Conservation (phyloP, 2,113 vertebrate genomes). For the Oncorhynchus tshawytscha region DNA sequence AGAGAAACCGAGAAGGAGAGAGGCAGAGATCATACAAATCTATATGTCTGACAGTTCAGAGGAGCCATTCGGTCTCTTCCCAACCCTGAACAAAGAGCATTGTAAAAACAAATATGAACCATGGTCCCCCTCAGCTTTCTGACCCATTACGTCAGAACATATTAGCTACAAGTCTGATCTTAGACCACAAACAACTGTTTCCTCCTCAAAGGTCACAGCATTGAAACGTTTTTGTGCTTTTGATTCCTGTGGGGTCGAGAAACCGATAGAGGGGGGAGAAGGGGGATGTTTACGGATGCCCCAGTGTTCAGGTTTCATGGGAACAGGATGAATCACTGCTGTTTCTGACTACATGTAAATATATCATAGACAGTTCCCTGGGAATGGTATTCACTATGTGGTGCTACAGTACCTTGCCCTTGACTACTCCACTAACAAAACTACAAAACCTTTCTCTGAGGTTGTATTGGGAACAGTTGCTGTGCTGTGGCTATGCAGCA, state of each 20-base stretch:
- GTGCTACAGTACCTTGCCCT: not conserved
- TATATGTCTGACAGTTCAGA: too few species aligned
- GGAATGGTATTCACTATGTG: not conserved
- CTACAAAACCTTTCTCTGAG: not conserved
- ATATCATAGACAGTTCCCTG: not conserved
- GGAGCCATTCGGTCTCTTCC: too few species aligned
- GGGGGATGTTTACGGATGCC: constrained; percentile 33
- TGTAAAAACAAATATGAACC: too few species aligned
- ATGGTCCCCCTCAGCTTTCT: not conserved
- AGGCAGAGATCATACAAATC: not conserved
- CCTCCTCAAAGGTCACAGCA: not conserved
- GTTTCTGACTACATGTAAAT: constrained; percentile 18
- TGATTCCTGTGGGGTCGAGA: not conserved
- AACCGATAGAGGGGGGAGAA: constrained; percentile 6
- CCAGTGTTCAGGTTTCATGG: constrained; percentile 42
- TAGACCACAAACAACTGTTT: not conserved
- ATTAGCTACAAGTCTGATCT: constrained; percentile 1
- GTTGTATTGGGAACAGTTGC: not conserved
- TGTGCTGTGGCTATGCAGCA: not conserved
- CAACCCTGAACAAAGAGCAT: too few species aligned
- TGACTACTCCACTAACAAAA: not conserved
- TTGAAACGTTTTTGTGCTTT: constrained; percentile 18
- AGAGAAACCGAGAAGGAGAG: not conserved
- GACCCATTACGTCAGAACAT: not conserved
- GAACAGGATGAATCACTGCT: constrained; percentile 38